Conservation (phyloP, 2,113 vertebrate genomes). For the Lepus americanus region DNA sequence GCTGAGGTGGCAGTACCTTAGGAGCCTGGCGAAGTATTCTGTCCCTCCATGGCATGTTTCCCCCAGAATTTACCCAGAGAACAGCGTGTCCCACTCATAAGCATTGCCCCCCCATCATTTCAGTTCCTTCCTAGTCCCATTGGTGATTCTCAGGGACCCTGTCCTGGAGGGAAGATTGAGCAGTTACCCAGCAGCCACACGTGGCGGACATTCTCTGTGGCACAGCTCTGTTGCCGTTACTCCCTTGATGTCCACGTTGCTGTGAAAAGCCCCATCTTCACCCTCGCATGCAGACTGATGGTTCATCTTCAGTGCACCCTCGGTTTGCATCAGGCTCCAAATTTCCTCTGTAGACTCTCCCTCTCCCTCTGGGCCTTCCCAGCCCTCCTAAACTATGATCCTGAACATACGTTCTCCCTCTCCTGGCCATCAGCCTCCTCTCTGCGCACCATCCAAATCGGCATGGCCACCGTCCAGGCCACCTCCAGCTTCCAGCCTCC, state of each 20-base stretch:
- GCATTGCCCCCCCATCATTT: conserved; percentile 45
- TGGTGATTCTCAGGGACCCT: neutral
- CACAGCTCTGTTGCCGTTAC: neutral
- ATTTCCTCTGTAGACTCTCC: neutral
- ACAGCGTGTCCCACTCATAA: neutral
- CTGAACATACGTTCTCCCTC: neutral
- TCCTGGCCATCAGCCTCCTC: neutral
- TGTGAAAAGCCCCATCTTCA: neutral
- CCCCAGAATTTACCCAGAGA: conserved; percentile 44
- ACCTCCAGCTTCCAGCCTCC: neutral
- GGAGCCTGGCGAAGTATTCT: neutral
- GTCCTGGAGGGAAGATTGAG: conserved; percentile 26
- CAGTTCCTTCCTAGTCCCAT: neutral
- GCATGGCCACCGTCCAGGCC: neutral
- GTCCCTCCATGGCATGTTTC: neutral
- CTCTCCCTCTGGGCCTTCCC: neutral
- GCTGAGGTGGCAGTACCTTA: no score
- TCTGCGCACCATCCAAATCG: neutral
- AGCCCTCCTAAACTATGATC: neutral
- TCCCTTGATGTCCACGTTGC: neutral
- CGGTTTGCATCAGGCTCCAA: neutral
- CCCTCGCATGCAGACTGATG: neutral
- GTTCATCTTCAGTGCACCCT: neutral
- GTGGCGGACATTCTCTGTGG: neutral
- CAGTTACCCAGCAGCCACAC: conserved; percentile 40